These are phyloP conservation scores for Falco biarmicus DNA, from an alignment of 2,797 vertebrate species.

Conservation along the genomic window DNA sequence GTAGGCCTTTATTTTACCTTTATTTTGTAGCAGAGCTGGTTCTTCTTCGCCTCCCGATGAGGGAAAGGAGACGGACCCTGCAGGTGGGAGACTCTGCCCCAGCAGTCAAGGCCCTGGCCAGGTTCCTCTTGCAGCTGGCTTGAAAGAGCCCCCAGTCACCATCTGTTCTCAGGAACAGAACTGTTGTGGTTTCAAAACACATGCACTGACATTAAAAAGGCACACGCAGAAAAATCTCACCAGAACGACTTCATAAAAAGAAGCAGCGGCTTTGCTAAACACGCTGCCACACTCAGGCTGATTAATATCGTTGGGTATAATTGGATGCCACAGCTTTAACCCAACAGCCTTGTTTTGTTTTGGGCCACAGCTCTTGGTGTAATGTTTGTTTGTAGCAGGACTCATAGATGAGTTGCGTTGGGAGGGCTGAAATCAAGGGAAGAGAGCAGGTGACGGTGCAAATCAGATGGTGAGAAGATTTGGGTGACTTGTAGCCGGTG, in stretches of 20 bases:
- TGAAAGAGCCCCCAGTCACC: background rate
- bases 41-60: background rate
- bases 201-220: background rate
- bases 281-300: background rate
- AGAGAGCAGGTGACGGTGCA: background rate
- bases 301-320: background rate
- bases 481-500: background rate
- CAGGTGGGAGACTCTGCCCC: background rate
- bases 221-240: background rate
- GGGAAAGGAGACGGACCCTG: background rate
- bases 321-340: background rate
- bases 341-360: background rate
- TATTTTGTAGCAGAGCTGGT: background rate
- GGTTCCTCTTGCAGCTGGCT: conserved; percentile 19
- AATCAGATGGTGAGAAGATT: background rate
- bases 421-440: background rate
- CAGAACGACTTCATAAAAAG: background rate
- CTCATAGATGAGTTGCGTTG: background rate
- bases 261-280: background rate
- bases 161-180: conserved; percentile 34
- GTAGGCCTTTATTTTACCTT: background rate
- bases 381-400: background rate
- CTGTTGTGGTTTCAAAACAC: conserved; percentile 29
- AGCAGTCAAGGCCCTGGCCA: background rate
- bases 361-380: background rate